Conservation (phyloP, 2,888 invertebrate genomes). For the Drosophila neutralis region DNA sequence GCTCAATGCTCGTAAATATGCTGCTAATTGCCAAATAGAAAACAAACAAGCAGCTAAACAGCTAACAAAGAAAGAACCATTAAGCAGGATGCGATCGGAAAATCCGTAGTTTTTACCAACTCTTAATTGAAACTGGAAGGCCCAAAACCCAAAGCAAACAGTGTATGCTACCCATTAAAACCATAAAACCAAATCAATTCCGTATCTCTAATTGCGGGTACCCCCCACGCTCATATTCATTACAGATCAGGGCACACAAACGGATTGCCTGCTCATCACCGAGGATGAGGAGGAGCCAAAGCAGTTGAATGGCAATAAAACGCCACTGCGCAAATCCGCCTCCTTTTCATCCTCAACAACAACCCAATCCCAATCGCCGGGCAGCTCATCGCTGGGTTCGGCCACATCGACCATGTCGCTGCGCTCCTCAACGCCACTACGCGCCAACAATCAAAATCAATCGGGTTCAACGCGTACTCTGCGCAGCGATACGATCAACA, state of each 20-base stretch:
- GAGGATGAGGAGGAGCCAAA: conserved; percentile 59
- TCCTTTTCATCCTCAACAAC: conserved; percentile 78
- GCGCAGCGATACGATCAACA: conserved; percentile 83
- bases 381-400: conserved; percentile 74
- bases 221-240: neutral
- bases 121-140: conserved; percentile 39
- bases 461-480: conserved; percentile 65
- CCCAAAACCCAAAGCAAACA: conserved; percentile 8
- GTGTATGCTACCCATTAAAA: conserved; percentile 12
- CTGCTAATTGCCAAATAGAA: conserved; percentile 59
- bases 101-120: conserved; percentile 34
- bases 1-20: conserved; percentile 52
- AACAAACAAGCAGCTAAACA: neutral
- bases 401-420: conserved; percentile 78
- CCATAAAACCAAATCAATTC: conserved; percentile 37
- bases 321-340: conserved; percentile 75
- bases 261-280: conserved; percentile 76
- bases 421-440: conserved; percentile 69
- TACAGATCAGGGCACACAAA: conserved; percentile 81
- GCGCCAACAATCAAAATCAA: conserved; percentile 22
- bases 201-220: conserved; percentile 25
- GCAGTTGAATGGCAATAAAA: conserved; percentile 40
- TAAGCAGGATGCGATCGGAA: conserved; percentile 15
- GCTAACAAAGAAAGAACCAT: conserved; percentile 1
- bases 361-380: conserved; percentile 60